Percentiles rank a stretch among this genome's conserved stretches.
These are phyloP conservation scores for Abrostola tripartita DNA, from an alignment of 2,888 invertebrate genomes.

Conservation along the genomic window DNA sequence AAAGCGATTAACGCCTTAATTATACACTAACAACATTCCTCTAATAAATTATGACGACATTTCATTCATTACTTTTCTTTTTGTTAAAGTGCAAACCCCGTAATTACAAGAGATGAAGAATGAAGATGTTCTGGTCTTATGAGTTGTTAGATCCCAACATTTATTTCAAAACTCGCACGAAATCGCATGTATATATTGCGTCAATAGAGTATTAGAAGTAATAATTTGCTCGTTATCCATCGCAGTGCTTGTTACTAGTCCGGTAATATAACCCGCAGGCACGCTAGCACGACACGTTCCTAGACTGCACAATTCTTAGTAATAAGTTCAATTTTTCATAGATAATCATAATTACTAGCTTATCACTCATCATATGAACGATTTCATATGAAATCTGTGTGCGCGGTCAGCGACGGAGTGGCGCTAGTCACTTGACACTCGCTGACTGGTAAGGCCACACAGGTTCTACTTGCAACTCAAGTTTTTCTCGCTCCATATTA, in stretches of 20 bases:
- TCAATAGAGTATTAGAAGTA: conserved; percentile 1
- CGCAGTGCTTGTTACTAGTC: not conserved
- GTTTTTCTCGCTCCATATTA: conserved; percentile 70
- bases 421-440: conserved; percentile 78
- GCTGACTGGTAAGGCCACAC: conserved; percentile 72
- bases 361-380: conserved; percentile 72
- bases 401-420: conserved; percentile 73
- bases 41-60: conserved; percentile 60
- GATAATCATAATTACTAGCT: conserved; percentile 69
- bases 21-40: conserved; percentile 58
- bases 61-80: conserved; percentile 36
- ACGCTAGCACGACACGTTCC: conserved; percentile 49
- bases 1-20: conserved; percentile 62
- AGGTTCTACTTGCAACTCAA: conserved; percentile 63
- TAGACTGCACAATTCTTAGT: conserved; percentile 62
- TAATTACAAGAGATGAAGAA: conserved; percentile 8
- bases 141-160: too few relatives aligned
- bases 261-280: conserved; percentile 48
- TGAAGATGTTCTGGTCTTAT: not conserved
- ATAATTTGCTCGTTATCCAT: conserved; percentile 16
- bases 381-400: conserved; percentile 76
- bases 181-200: too few relatives aligned
- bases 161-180: too few relatives aligned
- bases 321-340: conserved; percentile 69
- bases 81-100: conserved; percentile 23